Conservation (phyloP, 2,797 vertebrate genomes). For the Poliocrania exsul region DNA sequence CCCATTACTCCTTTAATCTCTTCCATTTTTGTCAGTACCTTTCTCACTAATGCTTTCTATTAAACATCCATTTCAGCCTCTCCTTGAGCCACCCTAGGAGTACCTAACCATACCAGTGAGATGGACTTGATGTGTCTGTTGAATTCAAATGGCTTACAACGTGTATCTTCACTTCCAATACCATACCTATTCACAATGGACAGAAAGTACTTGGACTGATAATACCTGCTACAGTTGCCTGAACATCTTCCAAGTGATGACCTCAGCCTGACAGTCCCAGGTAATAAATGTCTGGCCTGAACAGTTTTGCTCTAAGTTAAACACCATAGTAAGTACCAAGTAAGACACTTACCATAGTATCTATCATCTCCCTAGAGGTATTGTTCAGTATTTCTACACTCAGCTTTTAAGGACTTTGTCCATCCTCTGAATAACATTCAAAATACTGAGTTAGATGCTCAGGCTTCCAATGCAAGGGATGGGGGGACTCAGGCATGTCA, state of each 20-base stretch:
- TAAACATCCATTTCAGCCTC: neutral
- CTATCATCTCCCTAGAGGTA: neutral
- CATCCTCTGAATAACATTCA: neutral
- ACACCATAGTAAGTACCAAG: neutral
- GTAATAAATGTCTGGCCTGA: neutral
- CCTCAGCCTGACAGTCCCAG: neutral
- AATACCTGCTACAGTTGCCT: neutral
- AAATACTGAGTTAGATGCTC: neutral
- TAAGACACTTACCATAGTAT: too few relatives aligned
- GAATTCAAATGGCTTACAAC: neutral
- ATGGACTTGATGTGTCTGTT: neutral
- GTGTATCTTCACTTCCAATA: neutral
- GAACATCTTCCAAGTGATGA: neutral
- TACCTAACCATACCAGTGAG: neutral
- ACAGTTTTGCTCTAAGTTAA: neutral
- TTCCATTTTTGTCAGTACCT: neutral
- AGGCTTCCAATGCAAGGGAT: neutral
- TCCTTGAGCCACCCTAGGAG: neutral
- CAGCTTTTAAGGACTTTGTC: neutral
- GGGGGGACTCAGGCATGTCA: rapidly evolving
- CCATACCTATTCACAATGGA: neutral
- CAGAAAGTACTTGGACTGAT: neutral
- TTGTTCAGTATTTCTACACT: neutral
- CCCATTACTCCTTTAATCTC: neutral
- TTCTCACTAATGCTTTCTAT: neutral